phyloP scores from a whole-genome alignment of 2,888 invertebrate genomes.

The Meteorus cinctellus region DNA sequence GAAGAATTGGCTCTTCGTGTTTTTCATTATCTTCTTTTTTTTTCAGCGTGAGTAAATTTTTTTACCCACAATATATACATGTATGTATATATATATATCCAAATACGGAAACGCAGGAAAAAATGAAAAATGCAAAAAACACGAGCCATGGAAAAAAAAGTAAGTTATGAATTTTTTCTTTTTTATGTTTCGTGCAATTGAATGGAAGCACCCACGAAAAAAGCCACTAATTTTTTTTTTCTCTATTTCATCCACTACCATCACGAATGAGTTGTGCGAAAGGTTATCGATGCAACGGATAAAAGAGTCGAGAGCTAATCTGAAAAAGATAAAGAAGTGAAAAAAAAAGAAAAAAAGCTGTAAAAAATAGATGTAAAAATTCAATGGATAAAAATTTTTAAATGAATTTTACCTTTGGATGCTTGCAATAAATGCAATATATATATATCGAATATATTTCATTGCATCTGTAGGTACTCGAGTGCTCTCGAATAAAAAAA shows the following conservation, averaged over 20 bases:
- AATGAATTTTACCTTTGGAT: slow-evolving; percentile 35
- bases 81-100: neutral
- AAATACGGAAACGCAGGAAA: neutral
- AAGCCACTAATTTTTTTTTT: neutral
- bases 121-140: neutral
- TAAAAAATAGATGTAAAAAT: neutral
- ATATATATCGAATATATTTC: slow-evolving; percentile 36
- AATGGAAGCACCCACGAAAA: slow-evolving; percentile 9
- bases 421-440: slow-evolving; percentile 28
- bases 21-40: neutral
- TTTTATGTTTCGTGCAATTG: neutral
- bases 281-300: slow-evolving; percentile 32
- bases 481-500: slow-evolving; percentile 19
- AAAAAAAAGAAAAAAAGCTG: neutral
- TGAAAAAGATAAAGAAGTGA: slow-evolving; percentile 9
- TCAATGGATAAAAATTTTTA: slow-evolving; percentile 20
- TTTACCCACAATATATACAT: neutral
- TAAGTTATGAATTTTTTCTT: neutral
- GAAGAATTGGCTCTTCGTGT: neutral
- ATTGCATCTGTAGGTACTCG: slow-evolving; percentile 44
- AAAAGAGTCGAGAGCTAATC: slow-evolving; percentile 16
- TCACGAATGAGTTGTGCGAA: slow-evolving; percentile 18
- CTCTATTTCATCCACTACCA: neutral
- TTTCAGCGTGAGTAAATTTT: neutral
- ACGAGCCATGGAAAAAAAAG: neutral